A percentile compares a stretch with the other conserved stretches of the same genome.
phyloP scores from a whole-genome alignment of 2,888 invertebrate genomes.

The Oligia latruncula region DNA sequence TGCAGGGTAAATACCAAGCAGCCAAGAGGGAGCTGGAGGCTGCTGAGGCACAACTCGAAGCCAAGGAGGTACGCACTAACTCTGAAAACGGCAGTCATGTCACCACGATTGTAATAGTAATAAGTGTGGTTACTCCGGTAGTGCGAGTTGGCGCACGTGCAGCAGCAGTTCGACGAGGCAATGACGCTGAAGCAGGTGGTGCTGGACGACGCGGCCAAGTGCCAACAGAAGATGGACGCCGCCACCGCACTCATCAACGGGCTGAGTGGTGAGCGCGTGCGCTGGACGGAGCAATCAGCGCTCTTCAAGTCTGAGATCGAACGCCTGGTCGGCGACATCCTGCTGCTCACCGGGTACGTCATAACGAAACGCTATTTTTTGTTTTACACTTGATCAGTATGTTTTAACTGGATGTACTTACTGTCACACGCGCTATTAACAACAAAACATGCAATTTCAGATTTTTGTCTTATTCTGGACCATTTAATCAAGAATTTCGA shows the following conservation, averaged over 20 bases:
- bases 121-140: slow-evolving; percentile 51
- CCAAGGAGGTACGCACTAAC: slow-evolving; percentile 84
- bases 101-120: background rate
- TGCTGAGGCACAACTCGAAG: slow-evolving; percentile 88
- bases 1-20: slow-evolving; percentile 93
- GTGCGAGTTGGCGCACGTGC: slow-evolving; percentile 90
- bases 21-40: slow-evolving; percentile 91
- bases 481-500: slow-evolving; percentile 97
- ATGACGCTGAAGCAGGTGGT: slow-evolving; percentile 93
- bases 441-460: slow-evolving; percentile 70
- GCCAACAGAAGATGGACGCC: slow-evolving; percentile 96
- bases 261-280: slow-evolving; percentile 94
- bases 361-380: background rate
- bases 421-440: background rate
- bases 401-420: background rate
- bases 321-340: slow-evolving; percentile 95
- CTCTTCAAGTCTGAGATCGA: slow-evolving; percentile 96
- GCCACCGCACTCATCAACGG: slow-evolving; percentile 96
- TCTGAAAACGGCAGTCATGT: background rate
- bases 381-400: background rate
- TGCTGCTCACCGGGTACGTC: slow-evolving; percentile 93
- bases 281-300: slow-evolving; percentile 97
- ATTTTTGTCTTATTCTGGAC: slow-evolving; percentile 96
- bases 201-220: slow-evolving; percentile 94
- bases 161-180: slow-evolving; percentile 93